phyloP scores from a whole-genome alignment of 2,113 vertebrate genomes.

The Onychostoma macrolepis region DNA sequence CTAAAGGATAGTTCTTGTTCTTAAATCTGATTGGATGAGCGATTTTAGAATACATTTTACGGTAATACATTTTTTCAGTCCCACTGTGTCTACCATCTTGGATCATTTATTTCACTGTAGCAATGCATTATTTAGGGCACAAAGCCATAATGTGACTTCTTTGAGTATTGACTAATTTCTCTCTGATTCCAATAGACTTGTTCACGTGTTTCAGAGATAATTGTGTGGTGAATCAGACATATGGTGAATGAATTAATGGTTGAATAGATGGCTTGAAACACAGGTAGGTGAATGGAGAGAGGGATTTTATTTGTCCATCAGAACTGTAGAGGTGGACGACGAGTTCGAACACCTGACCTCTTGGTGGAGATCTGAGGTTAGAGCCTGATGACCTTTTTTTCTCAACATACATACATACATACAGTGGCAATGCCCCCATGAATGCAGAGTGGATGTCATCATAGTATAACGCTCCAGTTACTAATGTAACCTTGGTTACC shows the following conservation, averaged over 20 bases:
- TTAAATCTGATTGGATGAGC: neutral
- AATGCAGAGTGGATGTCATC: constrained; percentile 75
- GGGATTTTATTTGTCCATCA: constrained; percentile 10
- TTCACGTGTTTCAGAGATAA: neutral
- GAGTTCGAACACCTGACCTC: constrained; percentile 2
- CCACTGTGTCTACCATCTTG: too few species aligned
- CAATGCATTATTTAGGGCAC: too few species aligned
- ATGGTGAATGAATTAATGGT: constrained; percentile 22
- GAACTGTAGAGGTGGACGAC: neutral
- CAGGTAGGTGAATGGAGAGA: neutral
- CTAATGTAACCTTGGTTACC: neutral
- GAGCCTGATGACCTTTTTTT: constrained; percentile 49
- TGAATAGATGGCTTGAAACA: neutral
- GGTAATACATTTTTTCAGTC: too few species aligned
- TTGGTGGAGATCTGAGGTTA: constrained; percentile 46
- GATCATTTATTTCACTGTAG: too few species aligned
- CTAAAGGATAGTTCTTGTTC: neutral
- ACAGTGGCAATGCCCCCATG: constrained; percentile 83
- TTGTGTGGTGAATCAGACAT: neutral
- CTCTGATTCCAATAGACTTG: neutral
- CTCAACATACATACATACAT: constrained; percentile 74
- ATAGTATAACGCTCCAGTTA: constrained; percentile 24
- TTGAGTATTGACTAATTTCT: too few species aligned
- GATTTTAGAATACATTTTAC: too few species aligned
- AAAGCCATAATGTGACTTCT: too few species aligned